Evolutionary conservation across 2,113 vertebrate species (phyloP).

Genomic region (Numenius arquata): DNA sequence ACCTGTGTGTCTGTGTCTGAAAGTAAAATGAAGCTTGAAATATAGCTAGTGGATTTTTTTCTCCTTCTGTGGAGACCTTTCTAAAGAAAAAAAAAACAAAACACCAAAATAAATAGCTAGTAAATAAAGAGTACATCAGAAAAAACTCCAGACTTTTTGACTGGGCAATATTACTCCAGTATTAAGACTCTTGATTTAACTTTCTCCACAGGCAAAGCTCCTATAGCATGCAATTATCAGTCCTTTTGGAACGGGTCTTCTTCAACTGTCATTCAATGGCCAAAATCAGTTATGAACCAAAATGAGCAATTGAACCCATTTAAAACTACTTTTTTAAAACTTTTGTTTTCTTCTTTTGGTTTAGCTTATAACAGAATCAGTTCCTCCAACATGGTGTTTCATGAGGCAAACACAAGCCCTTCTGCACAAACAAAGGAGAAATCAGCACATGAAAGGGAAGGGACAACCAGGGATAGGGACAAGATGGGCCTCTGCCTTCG

Average conservation of each 20-base stretch:
- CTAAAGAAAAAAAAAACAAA: neutral
- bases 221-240: neutral
- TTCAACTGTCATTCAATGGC: neutral
- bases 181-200: neutral
- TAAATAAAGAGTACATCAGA: neutral
- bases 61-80: neutral
- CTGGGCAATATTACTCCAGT: neutral
- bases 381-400: neutral
- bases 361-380: neutral
- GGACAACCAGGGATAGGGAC: neutral
- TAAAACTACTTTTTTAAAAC: neutral
- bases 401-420: neutral
- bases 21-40: neutral
- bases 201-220: neutral
- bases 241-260: neutral
- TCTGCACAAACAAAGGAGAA: neutral
- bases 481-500: neutral
- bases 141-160: neutral
- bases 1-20: neutral
- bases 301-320: neutral
- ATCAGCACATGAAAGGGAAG: neutral
- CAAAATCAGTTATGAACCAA: neutral
- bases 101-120: neutral
- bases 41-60: neutral
- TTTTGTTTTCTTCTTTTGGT: accelerated